Evolutionary conservation across 2,797 vertebrate species (phyloP).

Genomic region (Schizothorax lantsangensis): DNA sequence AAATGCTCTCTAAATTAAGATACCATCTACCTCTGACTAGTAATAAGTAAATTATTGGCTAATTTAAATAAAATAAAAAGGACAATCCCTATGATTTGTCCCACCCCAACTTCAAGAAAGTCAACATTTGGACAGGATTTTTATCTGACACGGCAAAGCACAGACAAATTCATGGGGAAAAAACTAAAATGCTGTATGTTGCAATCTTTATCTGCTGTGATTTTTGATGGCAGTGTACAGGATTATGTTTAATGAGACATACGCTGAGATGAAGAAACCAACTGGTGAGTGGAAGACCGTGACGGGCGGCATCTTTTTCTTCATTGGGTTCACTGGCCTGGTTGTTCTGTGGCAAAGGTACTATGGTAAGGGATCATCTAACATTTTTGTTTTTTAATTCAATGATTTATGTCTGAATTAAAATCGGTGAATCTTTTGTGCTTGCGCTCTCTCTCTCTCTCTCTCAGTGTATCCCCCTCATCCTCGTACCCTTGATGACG

Average conservation of each 20-base stretch:
- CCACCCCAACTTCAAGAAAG: not conserved
- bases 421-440: not conserved
- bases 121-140: not conserved
- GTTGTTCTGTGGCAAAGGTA: conserved; percentile 83
- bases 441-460: not conserved
- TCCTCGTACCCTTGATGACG: conserved; percentile 76
- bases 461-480: conserved; percentile 77
- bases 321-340: conserved; percentile 83
- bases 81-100: not conserved
- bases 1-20: not conserved
- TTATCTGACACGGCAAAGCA: not conserved
- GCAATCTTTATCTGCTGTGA: not conserved
- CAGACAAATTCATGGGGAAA: not conserved
- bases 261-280: conserved; percentile 81
- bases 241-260: conserved; percentile 79
- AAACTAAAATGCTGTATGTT: not conserved
- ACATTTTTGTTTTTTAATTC: not conserved
- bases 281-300: conserved; percentile 85
- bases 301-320: conserved; percentile 77
- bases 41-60: not conserved
- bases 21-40: not conserved
- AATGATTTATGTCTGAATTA: not conserved
- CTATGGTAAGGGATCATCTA: conserved; percentile 73
- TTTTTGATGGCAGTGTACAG: conserved; percentile 77
- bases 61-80: not conserved